Conservation (phyloP, 2,113 vertebrate genomes). For the Gambusia affinis region DNA sequence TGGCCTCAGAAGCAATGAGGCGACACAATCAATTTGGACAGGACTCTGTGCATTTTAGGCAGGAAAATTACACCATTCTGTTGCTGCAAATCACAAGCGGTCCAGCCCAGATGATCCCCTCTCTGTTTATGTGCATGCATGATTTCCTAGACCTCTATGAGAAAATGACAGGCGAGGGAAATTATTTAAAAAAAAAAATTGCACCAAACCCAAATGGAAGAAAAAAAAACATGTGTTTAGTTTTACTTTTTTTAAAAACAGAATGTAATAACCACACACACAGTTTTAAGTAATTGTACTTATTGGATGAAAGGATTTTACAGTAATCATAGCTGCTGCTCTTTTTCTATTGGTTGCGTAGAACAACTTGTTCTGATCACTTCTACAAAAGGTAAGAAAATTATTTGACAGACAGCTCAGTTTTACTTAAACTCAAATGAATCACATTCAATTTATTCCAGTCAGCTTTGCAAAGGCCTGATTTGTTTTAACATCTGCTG, state of each 20-base stretch:
- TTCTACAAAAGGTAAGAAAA: background rate
- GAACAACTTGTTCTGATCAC: background rate
- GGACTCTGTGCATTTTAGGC: slow-evolving; percentile 69
- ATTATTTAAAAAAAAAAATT: background rate
- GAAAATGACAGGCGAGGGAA: slow-evolving; percentile 1
- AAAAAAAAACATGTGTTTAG: background rate
- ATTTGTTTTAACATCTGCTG: slow-evolving; percentile 15
- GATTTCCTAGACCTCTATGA: slow-evolving; percentile 14
- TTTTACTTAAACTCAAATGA: background rate
- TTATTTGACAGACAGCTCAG: background rate
- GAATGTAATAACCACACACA: background rate
- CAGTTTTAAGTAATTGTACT: background rate
- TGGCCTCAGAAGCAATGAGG: slow-evolving; percentile 74
- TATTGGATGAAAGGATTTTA: background rate
- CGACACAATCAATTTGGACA: slow-evolving; percentile 82
- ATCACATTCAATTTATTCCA: background rate
- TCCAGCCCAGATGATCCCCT: slow-evolving; percentile 53
- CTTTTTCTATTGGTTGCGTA: background rate
- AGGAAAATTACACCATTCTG: slow-evolving; percentile 82
- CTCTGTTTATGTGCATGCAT: slow-evolving; percentile 34
- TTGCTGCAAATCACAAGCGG: slow-evolving; percentile 69
- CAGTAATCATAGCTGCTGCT: background rate
- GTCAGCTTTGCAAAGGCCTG: background rate
- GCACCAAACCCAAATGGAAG: background rate
- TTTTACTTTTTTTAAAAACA: background rate